A percentile compares a stretch with the other conserved stretches of the same genome.
Evolutionary conservation across 2,797 vertebrate genomes (phyloP).

Genomic region (Phataginus tricuspis): DNA sequence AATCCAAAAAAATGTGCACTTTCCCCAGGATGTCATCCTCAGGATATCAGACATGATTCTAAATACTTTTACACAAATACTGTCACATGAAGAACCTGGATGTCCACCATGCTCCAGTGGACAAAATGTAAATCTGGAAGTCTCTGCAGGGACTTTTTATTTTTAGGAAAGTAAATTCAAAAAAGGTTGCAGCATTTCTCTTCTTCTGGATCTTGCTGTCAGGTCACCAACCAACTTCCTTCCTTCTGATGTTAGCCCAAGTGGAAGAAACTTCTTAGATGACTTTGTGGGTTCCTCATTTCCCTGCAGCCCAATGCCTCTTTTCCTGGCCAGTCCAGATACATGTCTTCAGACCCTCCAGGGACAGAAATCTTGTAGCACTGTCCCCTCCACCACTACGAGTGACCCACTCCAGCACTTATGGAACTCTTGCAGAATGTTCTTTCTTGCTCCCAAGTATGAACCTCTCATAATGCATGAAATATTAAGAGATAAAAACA

Average conservation of each 20-base stretch:
- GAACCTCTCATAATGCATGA: not conserved
- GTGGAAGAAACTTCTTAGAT: not conserved
- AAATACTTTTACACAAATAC: slow-evolving; percentile 37
- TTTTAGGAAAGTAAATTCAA: not conserved
- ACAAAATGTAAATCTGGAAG: slow-evolving; percentile 9
- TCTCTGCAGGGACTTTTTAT: not conserved
- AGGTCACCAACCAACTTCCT: not conserved
- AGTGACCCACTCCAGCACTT: not conserved
- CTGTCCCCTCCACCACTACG: not conserved
- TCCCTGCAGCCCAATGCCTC: not conserved
- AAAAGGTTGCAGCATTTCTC: not conserved
- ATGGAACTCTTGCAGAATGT: not conserved
- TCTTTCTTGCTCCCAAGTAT: not conserved
- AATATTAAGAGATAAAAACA: not conserved
- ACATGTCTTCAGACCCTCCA: not conserved
- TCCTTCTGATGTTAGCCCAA: not conserved
- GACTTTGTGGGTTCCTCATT: not conserved
- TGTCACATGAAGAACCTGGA: not conserved
- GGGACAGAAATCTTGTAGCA: not conserved
- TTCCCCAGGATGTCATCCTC: slow-evolving; percentile 39
- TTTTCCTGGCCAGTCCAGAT: not conserved
- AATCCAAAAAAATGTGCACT: not conserved
- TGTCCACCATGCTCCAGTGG: not conserved
- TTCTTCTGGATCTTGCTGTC: not conserved
- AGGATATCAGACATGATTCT: slow-evolving; percentile 7